Percentiles rank a stretch among this genome's conserved stretches.
Conservation (phyloP, 2,797 vertebrate species). For the Odontamblyopus lacepedii region DNA sequence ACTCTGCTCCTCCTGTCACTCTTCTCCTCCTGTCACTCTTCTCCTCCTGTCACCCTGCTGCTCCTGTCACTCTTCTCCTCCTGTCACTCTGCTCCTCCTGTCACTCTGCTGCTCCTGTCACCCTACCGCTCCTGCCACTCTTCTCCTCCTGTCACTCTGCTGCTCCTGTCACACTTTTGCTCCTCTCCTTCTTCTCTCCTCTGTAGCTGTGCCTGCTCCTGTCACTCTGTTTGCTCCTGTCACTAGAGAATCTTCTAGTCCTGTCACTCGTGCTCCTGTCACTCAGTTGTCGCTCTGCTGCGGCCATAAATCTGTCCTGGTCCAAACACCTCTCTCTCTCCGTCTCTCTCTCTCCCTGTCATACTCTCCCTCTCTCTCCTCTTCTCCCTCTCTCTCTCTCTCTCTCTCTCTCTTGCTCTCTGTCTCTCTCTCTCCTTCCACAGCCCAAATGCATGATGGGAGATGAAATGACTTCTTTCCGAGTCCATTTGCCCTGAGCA, state of each 20-base stretch:
- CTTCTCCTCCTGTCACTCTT: too few relatives aligned
- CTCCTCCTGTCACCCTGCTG: too few relatives aligned
- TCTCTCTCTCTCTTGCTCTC: background rate
- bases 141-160: too few relatives aligned
- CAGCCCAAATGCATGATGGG: conserved; percentile 53
- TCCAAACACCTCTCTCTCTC: background rate
- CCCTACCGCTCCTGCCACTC: too few relatives aligned
- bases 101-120: too few relatives aligned
- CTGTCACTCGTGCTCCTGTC: background rate
- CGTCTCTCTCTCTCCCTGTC: background rate
- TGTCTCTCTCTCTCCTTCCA: background rate
- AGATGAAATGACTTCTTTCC: conserved; percentile 73
- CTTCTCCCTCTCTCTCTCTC: background rate
- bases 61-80: background rate
- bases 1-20: too few relatives aligned
- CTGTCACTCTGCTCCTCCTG: too few relatives aligned
- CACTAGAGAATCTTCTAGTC: background rate
- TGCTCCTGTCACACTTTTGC: too few relatives aligned
- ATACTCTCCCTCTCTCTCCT: background rate
- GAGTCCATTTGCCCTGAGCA: conserved; percentile 71
- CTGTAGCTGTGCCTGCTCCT: background rate
- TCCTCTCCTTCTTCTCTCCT: background rate
- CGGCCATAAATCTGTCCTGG: background rate
- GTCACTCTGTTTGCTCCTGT: background rate
- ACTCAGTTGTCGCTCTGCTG: background rate